phyloP scores from a whole-genome alignment of 1,140 invertebrate species.

The Triops cancriformis region DNA sequence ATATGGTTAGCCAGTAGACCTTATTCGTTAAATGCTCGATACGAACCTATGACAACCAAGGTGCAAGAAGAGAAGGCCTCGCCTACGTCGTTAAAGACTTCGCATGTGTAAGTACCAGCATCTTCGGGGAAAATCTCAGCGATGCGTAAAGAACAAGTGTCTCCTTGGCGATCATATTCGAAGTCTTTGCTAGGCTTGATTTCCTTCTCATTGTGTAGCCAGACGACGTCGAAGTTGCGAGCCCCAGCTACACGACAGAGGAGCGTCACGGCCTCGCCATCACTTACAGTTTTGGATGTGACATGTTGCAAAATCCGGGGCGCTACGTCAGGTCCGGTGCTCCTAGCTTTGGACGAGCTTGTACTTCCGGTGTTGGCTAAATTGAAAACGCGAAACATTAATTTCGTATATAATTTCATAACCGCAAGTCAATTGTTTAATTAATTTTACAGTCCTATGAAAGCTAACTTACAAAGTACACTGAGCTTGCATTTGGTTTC shows the following conservation, averaged over 20 bases:
- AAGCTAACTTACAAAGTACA: slow-evolving; percentile 61
- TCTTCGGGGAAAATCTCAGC: slow-evolving; percentile 93
- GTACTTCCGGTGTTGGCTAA: slow-evolving; percentile 52
- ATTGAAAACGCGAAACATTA: slow-evolving; percentile 34
- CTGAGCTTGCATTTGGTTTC: slow-evolving; percentile 74
- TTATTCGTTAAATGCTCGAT: not conserved
- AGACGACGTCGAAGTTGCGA: slow-evolving; percentile 82
- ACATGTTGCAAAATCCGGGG: slow-evolving; percentile 77
- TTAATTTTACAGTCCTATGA: not conserved
- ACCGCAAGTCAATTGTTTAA: not conserved
- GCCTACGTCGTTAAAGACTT: slow-evolving; percentile 89
- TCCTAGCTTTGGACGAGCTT: slow-evolving; percentile 38
- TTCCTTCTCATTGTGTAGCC: slow-evolving; percentile 94
- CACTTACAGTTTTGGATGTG: slow-evolving; percentile 65
- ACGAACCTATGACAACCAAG: slow-evolving; percentile 61
- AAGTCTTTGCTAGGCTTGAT: slow-evolving; percentile 95
- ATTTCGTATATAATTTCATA: slow-evolving; percentile 9
- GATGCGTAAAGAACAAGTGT: slow-evolving; percentile 81
- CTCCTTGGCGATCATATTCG: slow-evolving; percentile 80
- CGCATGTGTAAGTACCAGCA: slow-evolving; percentile 86
- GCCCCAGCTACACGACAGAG: slow-evolving; percentile 75
- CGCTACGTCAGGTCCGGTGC: slow-evolving; percentile 56
- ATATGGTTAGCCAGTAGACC: not conserved
- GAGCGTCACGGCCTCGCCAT: slow-evolving; percentile 75
- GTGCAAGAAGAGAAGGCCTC: slow-evolving; percentile 87